Conservation (phyloP, 2,888 invertebrate species). For the Ophion ellenae region DNA sequence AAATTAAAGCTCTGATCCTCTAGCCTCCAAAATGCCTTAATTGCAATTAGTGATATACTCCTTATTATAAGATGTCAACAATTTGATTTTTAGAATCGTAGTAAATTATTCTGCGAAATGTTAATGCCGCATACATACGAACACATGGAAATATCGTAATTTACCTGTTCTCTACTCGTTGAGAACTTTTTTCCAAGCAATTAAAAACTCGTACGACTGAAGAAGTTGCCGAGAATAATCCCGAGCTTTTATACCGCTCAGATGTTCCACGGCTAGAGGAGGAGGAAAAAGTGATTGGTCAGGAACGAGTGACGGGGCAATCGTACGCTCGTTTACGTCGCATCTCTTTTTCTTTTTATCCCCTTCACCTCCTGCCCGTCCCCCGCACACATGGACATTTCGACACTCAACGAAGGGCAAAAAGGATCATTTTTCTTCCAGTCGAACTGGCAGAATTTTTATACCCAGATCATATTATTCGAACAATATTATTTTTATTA, state of each 20-base stretch:
- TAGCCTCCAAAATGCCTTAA: no score
- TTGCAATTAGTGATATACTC: no score
- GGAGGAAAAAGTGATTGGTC: slow-evolving; percentile 51
- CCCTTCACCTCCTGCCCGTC: slow-evolving; percentile 6
- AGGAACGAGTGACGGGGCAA: slow-evolving; percentile 28
- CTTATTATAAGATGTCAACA: no score
- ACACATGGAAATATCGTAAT: neutral
- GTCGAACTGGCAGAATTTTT: neutral
- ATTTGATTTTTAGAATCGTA: no score
- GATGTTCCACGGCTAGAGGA: slow-evolving; percentile 55
- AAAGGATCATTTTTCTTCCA: neutral
- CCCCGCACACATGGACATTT: neutral
- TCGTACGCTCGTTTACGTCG: slow-evolving; percentile 17
- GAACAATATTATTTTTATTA: no score
- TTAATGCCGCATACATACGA: neutral
- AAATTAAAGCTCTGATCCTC: no score
- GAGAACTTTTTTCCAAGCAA: neutral
- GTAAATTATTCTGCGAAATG: no score
- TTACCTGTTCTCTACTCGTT: neutral
- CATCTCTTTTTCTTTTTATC: slow-evolving; percentile 25
- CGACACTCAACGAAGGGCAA: neutral
- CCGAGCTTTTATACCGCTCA: neutral
- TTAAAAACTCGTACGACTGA: slow-evolving; percentile 36
- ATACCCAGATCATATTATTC: neutral
- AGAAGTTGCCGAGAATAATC: slow-evolving; percentile 5